Evolutionary conservation across 2,797 vertebrate species (phyloP), one percentile per base, ranked within the genome.

Genomic region (Rhincodon typus): DNA sequence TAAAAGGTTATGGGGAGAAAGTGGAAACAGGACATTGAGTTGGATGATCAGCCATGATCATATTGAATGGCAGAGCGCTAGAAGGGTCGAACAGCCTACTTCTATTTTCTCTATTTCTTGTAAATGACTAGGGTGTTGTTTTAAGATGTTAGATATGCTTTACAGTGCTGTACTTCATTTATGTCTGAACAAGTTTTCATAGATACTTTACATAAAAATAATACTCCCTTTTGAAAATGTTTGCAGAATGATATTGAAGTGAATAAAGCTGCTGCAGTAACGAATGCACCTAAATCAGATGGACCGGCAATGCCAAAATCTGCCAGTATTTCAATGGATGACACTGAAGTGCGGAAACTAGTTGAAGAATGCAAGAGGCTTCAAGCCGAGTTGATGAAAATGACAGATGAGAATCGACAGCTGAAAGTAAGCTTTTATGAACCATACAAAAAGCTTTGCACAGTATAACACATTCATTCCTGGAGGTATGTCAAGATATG

Each of bases 351-450:
- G 97, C 98, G 98, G 97, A 99, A 98, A 96, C 96, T 99, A 38
- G 96, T 98, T 98, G 99, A 99, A 96, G 99, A 99, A 96, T 99
- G 98, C 98, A 99, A 98, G 98, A 98, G 98, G 97, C 98, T 99
- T 97, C 99, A 99, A 96, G 86, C 97, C 38, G 99, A 99, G 96
- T 96, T 99, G 95, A 97, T 97, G 97, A 99, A 99, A 97, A 97
- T 99, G 96, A 97, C 97, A 1, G 98, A 99, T 57, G 99, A 99
- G 97, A 99, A 99, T 97, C 98, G 98, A 96, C 98, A 98, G 97
- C 98, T 99, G 97, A 99, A 98, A 98, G 99, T 99, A 96, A 97
- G 97, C 97, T 70, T 72, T 95, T 77, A 23, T 34, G 30, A 95
- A 77, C 69, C 69, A 27, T 95, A 34, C 42, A n/a, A 53, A 74